These are phyloP conservation scores for Fukomys damarensis DNA, from an alignment of 2,113 vertebrate genomes.

Conservation along the genomic window DNA sequence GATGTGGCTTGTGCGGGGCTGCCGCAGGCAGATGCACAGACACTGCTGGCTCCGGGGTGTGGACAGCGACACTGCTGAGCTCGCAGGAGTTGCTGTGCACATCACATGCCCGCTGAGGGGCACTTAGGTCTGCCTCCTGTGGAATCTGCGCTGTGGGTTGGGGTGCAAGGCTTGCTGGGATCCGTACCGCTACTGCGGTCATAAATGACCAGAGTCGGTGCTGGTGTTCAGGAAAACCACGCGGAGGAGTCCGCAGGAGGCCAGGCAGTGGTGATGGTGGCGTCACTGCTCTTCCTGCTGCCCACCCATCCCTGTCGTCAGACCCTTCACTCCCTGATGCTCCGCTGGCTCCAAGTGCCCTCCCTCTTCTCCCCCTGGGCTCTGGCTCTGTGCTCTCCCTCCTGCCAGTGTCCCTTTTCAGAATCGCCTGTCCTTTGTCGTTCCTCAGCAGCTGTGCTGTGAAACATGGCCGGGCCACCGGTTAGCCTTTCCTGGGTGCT, in stretches of 20 bases:
- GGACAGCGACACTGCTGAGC: neutral
- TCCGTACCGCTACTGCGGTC: neutral
- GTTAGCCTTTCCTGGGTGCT: neutral
- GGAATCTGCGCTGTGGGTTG: neutral
- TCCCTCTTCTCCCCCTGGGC: neutral
- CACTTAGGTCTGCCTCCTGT: neutral
- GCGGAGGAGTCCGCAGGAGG: neutral
- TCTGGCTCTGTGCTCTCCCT: neutral
- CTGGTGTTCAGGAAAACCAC: neutral
- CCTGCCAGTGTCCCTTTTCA: neutral
- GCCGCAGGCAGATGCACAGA: neutral
- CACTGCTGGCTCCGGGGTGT: neutral
- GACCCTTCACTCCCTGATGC: neutral
- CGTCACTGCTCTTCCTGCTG: neutral
- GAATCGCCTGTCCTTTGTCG: neutral
- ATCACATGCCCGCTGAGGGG: rapidly evolving
- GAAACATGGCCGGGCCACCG: neutral
- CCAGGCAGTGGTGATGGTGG: neutral
- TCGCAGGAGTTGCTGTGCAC: neutral
- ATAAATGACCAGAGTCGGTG: neutral
- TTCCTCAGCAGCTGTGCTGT: neutral
- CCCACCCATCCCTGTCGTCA: neutral
- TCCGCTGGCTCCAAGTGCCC: neutral
- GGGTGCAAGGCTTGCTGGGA: neutral
- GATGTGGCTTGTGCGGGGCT: neutral